Base-by-base conservation (phyloP, 1,140 invertebrate species). In the Cyphomyrmex costatus region DNA sequence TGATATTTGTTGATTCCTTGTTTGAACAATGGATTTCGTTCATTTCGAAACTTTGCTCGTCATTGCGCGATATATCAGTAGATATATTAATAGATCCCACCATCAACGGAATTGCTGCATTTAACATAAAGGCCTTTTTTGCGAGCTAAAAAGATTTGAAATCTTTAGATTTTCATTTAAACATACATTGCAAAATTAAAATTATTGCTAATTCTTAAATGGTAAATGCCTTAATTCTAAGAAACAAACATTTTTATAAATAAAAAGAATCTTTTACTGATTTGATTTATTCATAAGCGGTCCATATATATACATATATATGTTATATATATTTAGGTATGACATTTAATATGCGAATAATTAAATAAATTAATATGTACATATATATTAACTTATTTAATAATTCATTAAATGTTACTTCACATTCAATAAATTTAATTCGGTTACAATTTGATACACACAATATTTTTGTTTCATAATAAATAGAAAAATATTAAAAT, bases 131-230 rank as follows among this genome's bases (percentile, higher is more conserved):
- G 16, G 33, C n/a, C 0, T 19, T 30, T 60, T 21, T 71, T 1
- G 79, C 68, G 1, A 82, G 79, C 79, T 82, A 21, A 71, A 73
- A 82, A 56, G 0, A 71, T n/a, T 42, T 10, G 0, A 46, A 71
- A 14, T 49, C 14, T 49, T 14, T 0, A 53, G 19, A 24, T 0
- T 10, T 51, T 2, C 12, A 56, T 21, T 65, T 1, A 12, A 30
- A 33, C 27, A 21, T 21, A 12, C 1, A 19, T 27, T 24, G 24
- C 4, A 65, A 49, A 63, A 0, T 61, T 30, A 46, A 49, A 63
- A 2, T 77, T 30, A 46, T 7, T 73, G 49, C 10, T 16, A 70
- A 53, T 1, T 33, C 51, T 2, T 42, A n/a, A n/a, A n/a, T n/a
- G 19, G 10, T 12, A 63, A n/a, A 19, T 21, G 2, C 24, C 12